Evolutionary conservation across 2,113 vertebrate genomes (phyloP).

Genomic region (Sylvietta virens): DNA sequence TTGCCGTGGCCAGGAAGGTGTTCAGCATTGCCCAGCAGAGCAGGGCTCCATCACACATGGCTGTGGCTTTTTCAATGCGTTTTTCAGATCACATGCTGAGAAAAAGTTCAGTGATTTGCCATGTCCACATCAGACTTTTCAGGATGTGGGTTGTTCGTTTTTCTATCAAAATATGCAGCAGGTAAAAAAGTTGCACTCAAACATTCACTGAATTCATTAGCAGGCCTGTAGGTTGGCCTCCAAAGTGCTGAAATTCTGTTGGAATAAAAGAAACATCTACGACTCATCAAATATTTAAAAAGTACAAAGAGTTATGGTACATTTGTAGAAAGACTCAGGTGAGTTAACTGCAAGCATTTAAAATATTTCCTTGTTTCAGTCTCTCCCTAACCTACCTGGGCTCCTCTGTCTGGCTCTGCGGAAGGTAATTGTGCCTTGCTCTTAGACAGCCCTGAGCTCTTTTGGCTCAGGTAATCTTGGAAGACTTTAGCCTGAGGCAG

Average conservation of each 20-base stretch:
- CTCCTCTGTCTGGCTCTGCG: background rate
- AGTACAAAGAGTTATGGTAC: background rate
- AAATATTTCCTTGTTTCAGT: background rate
- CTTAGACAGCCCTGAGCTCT: background rate
- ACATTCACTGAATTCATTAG: background rate
- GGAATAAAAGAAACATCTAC: background rate
- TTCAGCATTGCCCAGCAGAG: background rate
- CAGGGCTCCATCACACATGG: background rate
- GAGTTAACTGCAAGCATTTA: background rate
- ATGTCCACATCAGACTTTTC: background rate
- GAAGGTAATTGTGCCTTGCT: background rate
- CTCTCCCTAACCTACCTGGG: no score
- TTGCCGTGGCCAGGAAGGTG: background rate
- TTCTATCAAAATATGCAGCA: background rate
- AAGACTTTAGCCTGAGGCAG: background rate
- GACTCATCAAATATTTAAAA: background rate
- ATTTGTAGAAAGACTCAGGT: background rate
- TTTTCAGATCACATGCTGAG: background rate
- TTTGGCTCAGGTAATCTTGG: background rate
- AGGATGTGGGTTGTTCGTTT: fast-evolving
- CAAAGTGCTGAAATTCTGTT: background rate
- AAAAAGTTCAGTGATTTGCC: background rate
- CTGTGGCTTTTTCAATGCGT: fast-evolving
- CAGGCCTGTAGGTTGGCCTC: background rate
- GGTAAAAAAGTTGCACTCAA: background rate